These are phyloP conservation scores for Meganola albula DNA, from an alignment of 2,888 invertebrate species.

Conservation along the genomic window DNA sequence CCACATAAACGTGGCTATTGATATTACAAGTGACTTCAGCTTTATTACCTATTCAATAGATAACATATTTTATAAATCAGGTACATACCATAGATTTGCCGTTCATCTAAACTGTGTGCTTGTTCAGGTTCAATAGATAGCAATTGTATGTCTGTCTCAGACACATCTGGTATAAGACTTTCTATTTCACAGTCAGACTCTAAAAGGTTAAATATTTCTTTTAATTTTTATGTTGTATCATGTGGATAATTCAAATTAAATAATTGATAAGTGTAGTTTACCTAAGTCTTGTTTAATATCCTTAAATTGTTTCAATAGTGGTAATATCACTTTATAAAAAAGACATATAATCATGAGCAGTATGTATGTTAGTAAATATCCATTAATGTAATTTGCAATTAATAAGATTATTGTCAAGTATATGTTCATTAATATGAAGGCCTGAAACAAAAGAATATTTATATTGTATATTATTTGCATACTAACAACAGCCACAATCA, in stretches of 20 bases:
- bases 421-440: constrained; percentile 59
- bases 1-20: too few relatives aligned
- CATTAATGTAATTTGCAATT: constrained; percentile 55
- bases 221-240: too few relatives aligned
- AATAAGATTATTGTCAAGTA: constrained; percentile 46
- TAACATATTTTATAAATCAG: too few relatives aligned
- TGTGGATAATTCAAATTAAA: too few relatives aligned
- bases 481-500: too few relatives aligned
- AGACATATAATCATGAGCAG: constrained; percentile 46
- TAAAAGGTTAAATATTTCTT: constrained; percentile 38
- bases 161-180: constrained; percentile 60
- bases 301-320: constrained; percentile 40
- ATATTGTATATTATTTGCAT: too few relatives aligned
- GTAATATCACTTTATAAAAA: constrained; percentile 49
- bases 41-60: too few relatives aligned
- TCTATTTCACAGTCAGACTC: constrained; percentile 66
- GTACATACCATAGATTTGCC: constrained; percentile 57
- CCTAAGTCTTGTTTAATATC: constrained; percentile 63
- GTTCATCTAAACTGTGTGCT: constrained; percentile 45
- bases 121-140: constrained; percentile 61
- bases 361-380: constrained; percentile 52
- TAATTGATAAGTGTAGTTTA: constrained; percentile 34
- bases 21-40: too few relatives aligned
- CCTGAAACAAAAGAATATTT: constrained; percentile 49
- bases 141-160: constrained; percentile 58